A percentile compares a stretch with the other conserved stretches of the same genome.
phyloP scores from a whole-genome alignment of 2,888 invertebrate genomes.

The Ypsolopha sequella region DNA sequence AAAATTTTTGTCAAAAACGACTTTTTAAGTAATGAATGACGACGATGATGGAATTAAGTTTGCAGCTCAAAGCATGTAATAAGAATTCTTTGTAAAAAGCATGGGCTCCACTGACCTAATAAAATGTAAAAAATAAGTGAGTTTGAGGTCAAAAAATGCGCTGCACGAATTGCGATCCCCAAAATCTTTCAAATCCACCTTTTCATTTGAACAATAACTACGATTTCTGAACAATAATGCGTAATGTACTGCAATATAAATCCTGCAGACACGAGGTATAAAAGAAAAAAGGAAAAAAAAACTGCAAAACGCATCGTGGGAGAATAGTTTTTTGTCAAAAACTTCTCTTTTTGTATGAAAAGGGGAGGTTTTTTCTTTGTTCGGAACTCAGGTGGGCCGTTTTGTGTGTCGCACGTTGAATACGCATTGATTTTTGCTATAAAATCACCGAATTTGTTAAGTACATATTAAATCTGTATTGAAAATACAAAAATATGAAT shows the following conservation, averaged over 20 bases:
- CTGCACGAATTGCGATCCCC: background rate
- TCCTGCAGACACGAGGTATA: slow-evolving; percentile 13
- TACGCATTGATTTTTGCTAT: slow-evolving; percentile 27
- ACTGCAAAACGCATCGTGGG: slow-evolving; percentile 45
- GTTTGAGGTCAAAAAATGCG: background rate
- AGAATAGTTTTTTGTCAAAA: slow-evolving; percentile 35
- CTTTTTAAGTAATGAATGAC: too few relatives aligned
- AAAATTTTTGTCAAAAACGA: too few relatives aligned
- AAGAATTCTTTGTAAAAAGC: too few relatives aligned
- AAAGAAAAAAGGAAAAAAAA: slow-evolving; percentile 26
- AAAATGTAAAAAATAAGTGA: background rate
- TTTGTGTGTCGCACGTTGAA: slow-evolving; percentile 6
- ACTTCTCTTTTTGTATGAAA: slow-evolving; percentile 28
- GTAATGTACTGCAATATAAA: slow-evolving; percentile 13
- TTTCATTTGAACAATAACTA: slow-evolving; percentile 11
- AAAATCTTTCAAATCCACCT: background rate
- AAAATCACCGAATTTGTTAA: slow-evolving; percentile 9
- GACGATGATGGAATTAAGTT: too few relatives aligned
- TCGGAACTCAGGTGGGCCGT: slow-evolving; percentile 38
- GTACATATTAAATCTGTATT: background rate
- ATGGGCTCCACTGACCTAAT: background rate
- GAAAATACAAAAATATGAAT: too few relatives aligned
- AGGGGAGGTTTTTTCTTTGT: slow-evolving; percentile 38
- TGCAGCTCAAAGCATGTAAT: too few relatives aligned
- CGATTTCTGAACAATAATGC: slow-evolving; percentile 11